Evolutionary conservation across 2,113 vertebrate species (phyloP).

Genomic region (Pelobates fuscus): DNA sequence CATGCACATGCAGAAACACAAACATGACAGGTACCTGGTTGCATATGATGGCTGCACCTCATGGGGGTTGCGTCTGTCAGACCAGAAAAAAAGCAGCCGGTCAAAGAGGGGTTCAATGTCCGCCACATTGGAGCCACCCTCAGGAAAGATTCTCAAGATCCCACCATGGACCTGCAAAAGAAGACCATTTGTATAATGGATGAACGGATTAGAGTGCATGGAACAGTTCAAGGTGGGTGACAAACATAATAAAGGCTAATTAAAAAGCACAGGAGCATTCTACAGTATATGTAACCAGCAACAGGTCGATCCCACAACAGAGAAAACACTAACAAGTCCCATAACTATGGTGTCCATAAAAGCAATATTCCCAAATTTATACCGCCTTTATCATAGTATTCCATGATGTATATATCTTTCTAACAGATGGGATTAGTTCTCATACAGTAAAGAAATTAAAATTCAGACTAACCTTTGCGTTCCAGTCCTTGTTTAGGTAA

Average conservation of each 20-base stretch:
- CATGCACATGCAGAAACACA: background rate
- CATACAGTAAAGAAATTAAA: background rate
- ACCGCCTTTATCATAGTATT: background rate
- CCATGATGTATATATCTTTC: background rate
- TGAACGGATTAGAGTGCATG: background rate
- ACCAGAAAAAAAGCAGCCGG: constrained; percentile 93
- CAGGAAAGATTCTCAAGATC: constrained; percentile 89
- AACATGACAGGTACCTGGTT: constrained; percentile 71
- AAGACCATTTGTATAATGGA: background rate
- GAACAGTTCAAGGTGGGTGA: no score
- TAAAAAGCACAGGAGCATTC: no score
- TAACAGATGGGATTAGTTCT: background rate
- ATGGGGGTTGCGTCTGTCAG: constrained; percentile 91
- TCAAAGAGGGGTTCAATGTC: constrained; percentile 93
- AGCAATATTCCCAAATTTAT: no score
- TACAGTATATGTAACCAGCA: no score
- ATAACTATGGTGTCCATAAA: no score
- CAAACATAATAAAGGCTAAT: no score
- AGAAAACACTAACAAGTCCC: no score
- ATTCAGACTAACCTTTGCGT: constrained; percentile 77
- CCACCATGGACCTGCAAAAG: constrained; percentile 83
- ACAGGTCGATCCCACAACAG: no score
- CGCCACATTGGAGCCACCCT: constrained; percentile 83
- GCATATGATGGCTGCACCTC: constrained; percentile 92
- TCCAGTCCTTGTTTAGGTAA: constrained; percentile 90